Evolutionary conservation across 2,888 invertebrate species (phyloP).

Genomic region (Eulithis testata): DNA sequence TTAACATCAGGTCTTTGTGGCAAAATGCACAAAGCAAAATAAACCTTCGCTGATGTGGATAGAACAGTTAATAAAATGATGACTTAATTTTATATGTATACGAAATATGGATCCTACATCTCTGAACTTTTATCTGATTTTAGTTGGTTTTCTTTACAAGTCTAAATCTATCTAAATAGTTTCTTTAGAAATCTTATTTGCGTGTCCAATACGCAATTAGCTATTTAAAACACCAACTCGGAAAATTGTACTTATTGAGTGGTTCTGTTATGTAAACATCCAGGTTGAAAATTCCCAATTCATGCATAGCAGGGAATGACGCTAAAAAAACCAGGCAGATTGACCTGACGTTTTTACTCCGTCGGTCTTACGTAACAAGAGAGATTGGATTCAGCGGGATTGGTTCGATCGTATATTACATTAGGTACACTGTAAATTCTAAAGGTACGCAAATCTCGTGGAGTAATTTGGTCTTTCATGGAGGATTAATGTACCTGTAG

Average conservation of each 20-base stretch:
- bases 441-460: background rate
- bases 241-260: background rate
- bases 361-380: constrained; percentile 8
- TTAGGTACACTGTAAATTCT: constrained; percentile 1
- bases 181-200: too few species aligned
- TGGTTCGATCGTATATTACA: constrained; percentile 5
- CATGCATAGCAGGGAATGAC: background rate
- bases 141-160: too few species aligned
- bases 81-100: too few species aligned
- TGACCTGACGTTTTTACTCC: constrained; percentile 7
- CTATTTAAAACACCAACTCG: background rate
- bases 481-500: background rate
- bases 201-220: too few species aligned
- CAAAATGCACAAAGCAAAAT: too few species aligned
- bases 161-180: too few species aligned
- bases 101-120: too few species aligned
- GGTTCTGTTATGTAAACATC: background rate
- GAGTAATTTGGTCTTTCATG: background rate
- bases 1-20: too few species aligned
- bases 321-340: background rate
- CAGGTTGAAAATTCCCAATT: constrained; percentile 2
- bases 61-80: too few species aligned
- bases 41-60: too few species aligned
- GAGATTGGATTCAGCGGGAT: constrained; percentile 10
- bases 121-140: too few species aligned